Conservation (phyloP, 64 coral and sea anemone genomes). For the Montipora efflorescens region DNA sequence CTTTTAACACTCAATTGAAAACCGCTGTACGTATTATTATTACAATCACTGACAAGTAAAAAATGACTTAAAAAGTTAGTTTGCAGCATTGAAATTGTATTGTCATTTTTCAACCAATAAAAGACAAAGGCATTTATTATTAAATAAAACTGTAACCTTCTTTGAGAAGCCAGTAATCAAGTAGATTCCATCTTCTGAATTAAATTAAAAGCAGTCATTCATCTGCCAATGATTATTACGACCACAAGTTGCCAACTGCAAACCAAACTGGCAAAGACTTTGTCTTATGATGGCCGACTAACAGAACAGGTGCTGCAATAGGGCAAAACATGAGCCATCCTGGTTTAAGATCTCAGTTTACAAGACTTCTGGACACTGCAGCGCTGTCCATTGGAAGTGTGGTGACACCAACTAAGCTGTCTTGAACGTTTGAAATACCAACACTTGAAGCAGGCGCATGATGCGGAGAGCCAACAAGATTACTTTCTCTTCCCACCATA, state of each 20-base stretch:
- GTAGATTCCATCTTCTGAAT: neutral
- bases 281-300: neutral
- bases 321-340: neutral
- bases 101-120: neutral
- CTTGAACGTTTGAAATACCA: constrained; percentile 7
- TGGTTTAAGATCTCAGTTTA: neutral
- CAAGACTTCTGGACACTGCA: constrained; percentile 33
- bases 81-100: neutral
- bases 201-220: neutral
- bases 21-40: too few species aligned
- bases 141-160: neutral
- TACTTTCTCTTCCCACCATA: constrained; percentile 59
- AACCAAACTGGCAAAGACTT: neutral
- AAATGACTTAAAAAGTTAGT: neutral
- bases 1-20: too few species aligned
- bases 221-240: neutral
- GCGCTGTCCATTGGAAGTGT: constrained; percentile 12
- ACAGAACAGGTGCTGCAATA: neutral
- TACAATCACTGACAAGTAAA: too few species aligned
- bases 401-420: constrained; percentile 26
- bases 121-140: neutral
- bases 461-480: constrained; percentile 75
- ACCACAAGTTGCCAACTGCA: neutral
- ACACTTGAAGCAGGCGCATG: constrained; percentile 59
- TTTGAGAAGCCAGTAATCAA: neutral